phyloP scores from a whole-genome alignment of 2,888 invertebrate genomes.

The Melitaea athalia region DNA sequence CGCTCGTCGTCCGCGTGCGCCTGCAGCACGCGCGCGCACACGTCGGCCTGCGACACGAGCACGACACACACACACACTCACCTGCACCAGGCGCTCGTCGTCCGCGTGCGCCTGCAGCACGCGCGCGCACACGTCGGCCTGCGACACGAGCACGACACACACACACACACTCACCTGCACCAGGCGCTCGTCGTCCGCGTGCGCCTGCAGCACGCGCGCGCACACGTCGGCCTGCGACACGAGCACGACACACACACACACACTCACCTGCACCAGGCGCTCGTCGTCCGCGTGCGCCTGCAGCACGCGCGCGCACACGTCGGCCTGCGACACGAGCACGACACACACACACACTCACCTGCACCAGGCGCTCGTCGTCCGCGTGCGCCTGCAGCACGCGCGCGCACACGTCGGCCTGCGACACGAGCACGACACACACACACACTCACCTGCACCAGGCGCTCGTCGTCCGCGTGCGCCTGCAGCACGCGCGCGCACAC shows the following conservation, averaged over 20 bases:
- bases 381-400: conserved; percentile 2
- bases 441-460: neutral
- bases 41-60: neutral
- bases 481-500: conserved; percentile 2
- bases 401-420: neutral
- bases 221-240: neutral
- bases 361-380: neutral
- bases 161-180: neutral
- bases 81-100: neutral
- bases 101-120: conserved; percentile 1
- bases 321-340: neutral
- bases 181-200: neutral
- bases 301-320: conserved; percentile 3
- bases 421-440: neutral
- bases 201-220: neutral
- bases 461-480: neutral
- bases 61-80: neutral
- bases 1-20: neutral
- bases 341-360: neutral
- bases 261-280: neutral
- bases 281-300: conserved; percentile 2
- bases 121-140: neutral
- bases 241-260: neutral
- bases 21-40: conserved; percentile 2
- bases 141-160: neutral